Percentiles rank a stretch among this genome's conserved stretches.
Conservation (phyloP, 2,797 vertebrate genomes). For the Crenuchus spilurus region DNA sequence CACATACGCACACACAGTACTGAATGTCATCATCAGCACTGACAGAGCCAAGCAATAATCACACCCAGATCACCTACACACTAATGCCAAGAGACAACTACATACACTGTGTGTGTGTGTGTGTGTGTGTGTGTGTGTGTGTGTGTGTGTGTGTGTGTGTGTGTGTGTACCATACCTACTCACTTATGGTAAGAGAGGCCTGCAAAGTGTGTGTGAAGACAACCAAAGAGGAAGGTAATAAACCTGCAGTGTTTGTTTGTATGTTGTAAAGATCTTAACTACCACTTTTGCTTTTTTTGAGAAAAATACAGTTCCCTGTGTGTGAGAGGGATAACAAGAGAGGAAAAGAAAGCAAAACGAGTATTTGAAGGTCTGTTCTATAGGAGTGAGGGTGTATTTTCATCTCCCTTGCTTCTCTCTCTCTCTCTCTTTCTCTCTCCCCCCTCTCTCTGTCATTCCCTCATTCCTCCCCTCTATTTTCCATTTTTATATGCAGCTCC, state of each 20-base stretch:
- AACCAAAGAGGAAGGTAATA: not conserved
- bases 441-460: conserved; percentile 74
- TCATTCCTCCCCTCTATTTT: conserved; percentile 78
- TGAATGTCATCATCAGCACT: conserved; percentile 84
- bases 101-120: conserved; percentile 65
- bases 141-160: too few relatives aligned
- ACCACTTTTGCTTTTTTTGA: not conserved
- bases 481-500: conserved; percentile 81
- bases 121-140: conserved; percentile 29
- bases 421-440: conserved; percentile 60
- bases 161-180: conserved; percentile 41
- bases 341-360: conserved; percentile 48
- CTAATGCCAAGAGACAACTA: conserved; percentile 81
- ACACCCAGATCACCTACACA: conserved; percentile 84
- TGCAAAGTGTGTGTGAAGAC: not conserved
- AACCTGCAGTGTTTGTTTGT: conserved; percentile 15
- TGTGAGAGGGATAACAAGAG: not conserved
- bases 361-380: conserved; percentile 66
- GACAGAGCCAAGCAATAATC: conserved; percentile 83
- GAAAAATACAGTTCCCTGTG: not conserved
- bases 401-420: conserved; percentile 67
- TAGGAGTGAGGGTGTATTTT: conserved; percentile 69
- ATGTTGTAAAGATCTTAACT: not conserved
- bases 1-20: conserved; percentile 57
- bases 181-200: not conserved